Conservation (phyloP, 2,888 invertebrate species). For the Fragum fragum region DNA sequence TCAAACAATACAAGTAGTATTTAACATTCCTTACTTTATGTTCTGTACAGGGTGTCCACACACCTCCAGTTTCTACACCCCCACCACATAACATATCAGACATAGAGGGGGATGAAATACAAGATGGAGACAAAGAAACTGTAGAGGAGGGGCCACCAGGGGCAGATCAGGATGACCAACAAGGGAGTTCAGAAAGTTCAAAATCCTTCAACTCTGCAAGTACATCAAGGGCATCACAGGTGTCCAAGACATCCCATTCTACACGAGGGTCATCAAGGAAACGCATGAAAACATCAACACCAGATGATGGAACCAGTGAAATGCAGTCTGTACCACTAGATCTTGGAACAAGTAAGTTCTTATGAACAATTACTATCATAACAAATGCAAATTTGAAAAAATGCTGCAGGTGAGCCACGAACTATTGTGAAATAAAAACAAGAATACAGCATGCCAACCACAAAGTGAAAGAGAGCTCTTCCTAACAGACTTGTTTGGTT, state of each 20-base stretch:
- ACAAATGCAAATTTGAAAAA: too few species aligned
- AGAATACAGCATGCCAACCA: too few species aligned
- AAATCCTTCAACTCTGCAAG: slow-evolving; percentile 51
- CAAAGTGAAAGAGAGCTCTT: too few species aligned
- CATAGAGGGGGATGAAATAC: slow-evolving; percentile 8
- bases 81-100: slow-evolving; percentile 44
- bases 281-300: slow-evolving; percentile 27
- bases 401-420: too few species aligned
- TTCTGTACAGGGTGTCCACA: slow-evolving; percentile 30
- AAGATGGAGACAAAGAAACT: slow-evolving; percentile 16
- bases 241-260: slow-evolving; percentile 38
- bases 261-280: slow-evolving; percentile 42
- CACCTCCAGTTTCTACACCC: slow-evolving; percentile 50
- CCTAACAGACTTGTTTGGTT: too few species aligned
- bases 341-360: slow-evolving; percentile 20
- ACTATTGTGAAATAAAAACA: too few species aligned
- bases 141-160: slow-evolving; percentile 30
- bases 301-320: slow-evolving; percentile 6
- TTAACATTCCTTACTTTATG: not conserved
- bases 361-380: too few species aligned
- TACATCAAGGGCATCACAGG: slow-evolving; percentile 35
- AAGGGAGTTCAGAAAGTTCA: slow-evolving; percentile 52
- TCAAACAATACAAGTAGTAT: too few species aligned
- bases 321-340: slow-evolving; percentile 37
- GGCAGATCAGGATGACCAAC: slow-evolving; percentile 28